These are phyloP conservation scores for Netelia inedita DNA, from an alignment of 2,888 invertebrate species.

Conservation along the genomic window DNA sequence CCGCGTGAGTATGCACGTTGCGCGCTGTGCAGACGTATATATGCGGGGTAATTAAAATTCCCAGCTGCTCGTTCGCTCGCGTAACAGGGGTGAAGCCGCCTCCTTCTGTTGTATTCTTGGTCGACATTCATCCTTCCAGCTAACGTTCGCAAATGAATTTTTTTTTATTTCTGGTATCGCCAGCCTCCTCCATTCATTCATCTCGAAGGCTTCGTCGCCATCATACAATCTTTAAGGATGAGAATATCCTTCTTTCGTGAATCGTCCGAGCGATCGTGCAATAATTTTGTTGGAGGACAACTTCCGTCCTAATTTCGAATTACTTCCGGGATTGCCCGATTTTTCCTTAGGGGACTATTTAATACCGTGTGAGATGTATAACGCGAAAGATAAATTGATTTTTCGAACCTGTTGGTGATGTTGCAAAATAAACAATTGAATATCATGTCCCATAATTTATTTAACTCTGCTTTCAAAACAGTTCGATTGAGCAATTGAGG, in stretches of 20 bases:
- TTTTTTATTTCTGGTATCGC: constrained; percentile 20
- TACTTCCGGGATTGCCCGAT: neutral
- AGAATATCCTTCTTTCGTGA: constrained; percentile 1
- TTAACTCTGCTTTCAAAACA: no score
- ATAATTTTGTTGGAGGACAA: neutral
- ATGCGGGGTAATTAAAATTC: constrained; percentile 63
- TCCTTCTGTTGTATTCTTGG: neutral
- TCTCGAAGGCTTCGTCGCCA: constrained; percentile 27
- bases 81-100: constrained; percentile 21
- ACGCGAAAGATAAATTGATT: no score
- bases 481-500: no score
- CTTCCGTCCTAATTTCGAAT: neutral
- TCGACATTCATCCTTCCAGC: constrained; percentile 5
- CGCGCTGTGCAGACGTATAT: constrained; percentile 14
- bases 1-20: constrained; percentile 7
- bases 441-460: no score
- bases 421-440: neutral
- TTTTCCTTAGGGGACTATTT: neutral
- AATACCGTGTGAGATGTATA: no score
- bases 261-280: neutral
- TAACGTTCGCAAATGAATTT: constrained; percentile 32
- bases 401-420: neutral
- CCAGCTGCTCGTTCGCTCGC: constrained; percentile 48
- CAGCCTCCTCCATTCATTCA: constrained; percentile 33
- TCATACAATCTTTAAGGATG: neutral